Evolutionary conservation across 2,113 vertebrate genomes (phyloP), one percentile per base, ranked within the genome.

Genomic region (Dinomys branickii): DNA sequence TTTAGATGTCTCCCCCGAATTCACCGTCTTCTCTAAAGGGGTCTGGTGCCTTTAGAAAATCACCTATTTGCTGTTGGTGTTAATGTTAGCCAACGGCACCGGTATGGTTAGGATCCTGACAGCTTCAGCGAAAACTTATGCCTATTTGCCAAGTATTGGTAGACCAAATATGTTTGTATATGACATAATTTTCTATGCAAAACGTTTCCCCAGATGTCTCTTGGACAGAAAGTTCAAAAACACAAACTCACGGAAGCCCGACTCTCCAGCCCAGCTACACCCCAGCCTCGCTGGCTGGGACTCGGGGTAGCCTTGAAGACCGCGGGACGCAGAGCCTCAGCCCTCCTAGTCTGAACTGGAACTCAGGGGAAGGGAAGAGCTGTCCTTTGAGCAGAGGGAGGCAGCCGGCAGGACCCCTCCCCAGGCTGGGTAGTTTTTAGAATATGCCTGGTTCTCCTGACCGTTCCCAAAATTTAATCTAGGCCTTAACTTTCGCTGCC

Each of bases 161-260:
- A 1, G 1, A 13, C 16, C n/a, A 58, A 63, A 47, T 71, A 47
- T 61, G 30, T 52, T 16, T 38, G 16, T 44, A 13, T 35, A 22
- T 44, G 20, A 38, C 35, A 50, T 41, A 52, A 24, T 38, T 87
- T 87, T 80, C 41, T 33, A 22, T 52, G 28, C 2, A 11, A 19
- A 41, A 1, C 71, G 6, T 85, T 93, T 65, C 28, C 33, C 81
- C 52, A 67, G 85, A 56, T 6, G 26, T 38, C 77, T 33, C 71
- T 50, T 3, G 11, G 28, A 58, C 17, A 1, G 44, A 81, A 35
- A 80, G 65, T 56, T 50, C 77, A 28, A 73, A 28, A 73, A 67
- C 5, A 1, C 47, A 2, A 1, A 69, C 28, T 0, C 13, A 28
- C 44, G 10, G 24, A 16, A 50, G 16, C 3, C 0, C 24, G 20